A percentile compares a stretch with the other conserved stretches of the same genome.
Conservation (phyloP, 2,797 vertebrate species). For the Hippopotamyrus pictus region DNA sequence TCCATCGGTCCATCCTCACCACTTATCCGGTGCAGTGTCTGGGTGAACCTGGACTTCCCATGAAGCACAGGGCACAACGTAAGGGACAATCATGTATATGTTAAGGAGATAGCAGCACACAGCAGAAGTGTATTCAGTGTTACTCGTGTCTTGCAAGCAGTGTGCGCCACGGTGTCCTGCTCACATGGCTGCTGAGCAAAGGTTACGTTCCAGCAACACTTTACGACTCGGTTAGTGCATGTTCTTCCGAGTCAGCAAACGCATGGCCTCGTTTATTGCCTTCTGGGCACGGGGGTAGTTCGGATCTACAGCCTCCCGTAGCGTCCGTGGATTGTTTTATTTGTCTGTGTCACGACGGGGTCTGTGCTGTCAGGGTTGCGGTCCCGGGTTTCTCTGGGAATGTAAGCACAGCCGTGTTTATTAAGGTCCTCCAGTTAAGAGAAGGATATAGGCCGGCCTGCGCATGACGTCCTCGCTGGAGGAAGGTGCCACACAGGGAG, state of each 20-base stretch:
- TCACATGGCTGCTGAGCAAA: conserved; percentile 56
- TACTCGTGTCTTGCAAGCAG: neutral
- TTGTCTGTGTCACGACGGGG: neutral
- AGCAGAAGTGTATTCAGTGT: neutral
- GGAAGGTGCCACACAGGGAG: neutral
- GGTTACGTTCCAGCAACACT: conserved; percentile 65
- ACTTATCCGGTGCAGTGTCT: neutral
- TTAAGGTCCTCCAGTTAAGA: neutral
- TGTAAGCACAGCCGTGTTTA: neutral
- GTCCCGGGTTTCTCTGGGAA: neutral
- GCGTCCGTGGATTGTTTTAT: conserved; percentile 6
- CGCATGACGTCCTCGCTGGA: neutral
- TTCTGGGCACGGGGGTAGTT: conserved; percentile 35
- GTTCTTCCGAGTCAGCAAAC: conserved; percentile 46
- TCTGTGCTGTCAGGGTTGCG: neutral
- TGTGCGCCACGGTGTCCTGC: conserved; percentile 34
- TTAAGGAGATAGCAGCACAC: neutral
- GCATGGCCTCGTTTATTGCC: conserved; percentile 33
- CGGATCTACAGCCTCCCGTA: neutral
- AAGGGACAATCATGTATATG: neutral
- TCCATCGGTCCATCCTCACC: neutral
- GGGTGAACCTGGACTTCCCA: neutral
- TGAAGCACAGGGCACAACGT: neutral
- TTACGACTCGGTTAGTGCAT: conserved; percentile 54
- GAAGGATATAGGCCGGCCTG: neutral